phyloP scores from a whole-genome alignment of 2,797 vertebrate genomes.

The Myotis planiceps region DNA sequence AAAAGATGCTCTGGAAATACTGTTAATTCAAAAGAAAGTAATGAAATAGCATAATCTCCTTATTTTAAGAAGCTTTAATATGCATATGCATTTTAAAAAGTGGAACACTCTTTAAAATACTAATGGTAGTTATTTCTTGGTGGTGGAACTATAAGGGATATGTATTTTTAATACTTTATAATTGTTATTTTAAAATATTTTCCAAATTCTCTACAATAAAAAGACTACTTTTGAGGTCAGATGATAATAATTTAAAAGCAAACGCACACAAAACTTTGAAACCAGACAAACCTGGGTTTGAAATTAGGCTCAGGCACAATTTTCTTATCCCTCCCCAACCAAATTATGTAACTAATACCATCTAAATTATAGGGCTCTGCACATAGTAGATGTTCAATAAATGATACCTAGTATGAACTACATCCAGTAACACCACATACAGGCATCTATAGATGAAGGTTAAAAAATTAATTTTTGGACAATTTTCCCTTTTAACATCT shows the following conservation, averaged over 20 bases:
- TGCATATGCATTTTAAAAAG: not conserved
- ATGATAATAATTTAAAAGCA: conserved; percentile 18
- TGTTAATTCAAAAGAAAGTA: not conserved
- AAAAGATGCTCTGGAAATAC: not conserved
- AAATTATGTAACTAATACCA: not conserved
- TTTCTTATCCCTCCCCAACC: not conserved
- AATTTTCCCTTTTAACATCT: conserved; percentile 9
- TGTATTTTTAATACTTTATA: not conserved
- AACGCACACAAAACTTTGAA: not conserved
- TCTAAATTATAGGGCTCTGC: not conserved
- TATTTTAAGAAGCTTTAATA: not conserved
- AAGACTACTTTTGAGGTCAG: not conserved
- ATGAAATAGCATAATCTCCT: not conserved
- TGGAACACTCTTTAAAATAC: not conserved
- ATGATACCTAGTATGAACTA: not conserved
- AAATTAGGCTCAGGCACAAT: not conserved
- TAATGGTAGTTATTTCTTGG: not conserved
- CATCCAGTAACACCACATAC: not conserved
- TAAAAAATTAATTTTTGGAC: not conserved
- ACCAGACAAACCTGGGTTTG: not conserved
- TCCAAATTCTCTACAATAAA: conserved; percentile 36
- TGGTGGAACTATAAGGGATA: not conserved
- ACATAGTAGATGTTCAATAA: not conserved
- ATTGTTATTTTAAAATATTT: not conserved
- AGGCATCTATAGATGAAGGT: not conserved